Base-by-base conservation (phyloP, 2,888 invertebrate species). In the Pterostichus madidus region DNA sequence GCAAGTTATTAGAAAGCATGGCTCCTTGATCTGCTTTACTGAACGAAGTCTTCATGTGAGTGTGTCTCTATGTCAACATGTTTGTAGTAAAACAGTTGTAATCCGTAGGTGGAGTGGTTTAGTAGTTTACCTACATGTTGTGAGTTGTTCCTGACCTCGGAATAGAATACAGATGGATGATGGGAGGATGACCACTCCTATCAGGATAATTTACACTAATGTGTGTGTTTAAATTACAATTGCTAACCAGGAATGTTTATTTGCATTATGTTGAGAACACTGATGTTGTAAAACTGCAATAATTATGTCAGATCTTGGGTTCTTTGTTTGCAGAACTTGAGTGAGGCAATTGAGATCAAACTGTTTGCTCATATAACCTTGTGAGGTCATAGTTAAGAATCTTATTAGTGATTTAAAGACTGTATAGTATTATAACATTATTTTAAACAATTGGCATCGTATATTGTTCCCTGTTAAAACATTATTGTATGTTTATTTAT, bases 41-140 rank as follows among this genome's bases (percentile, higher is more conserved):
- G 24, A 39, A 39, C 24, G 59, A 8, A 5, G 10, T 39, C 7
- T 6, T 39, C 11, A 17, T 68, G 15, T 15, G 17, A 44, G 31
- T 73, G 46, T 73, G 7, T 15, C 39, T 73, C 17, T 59, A n/a
- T 59, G 64, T 35, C 32, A 52, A 75, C 46, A 49, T n/a, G 73
- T 10, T 61, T 31, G 61, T 32, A 64, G 35, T 39, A 39, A 39
- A 24, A 39, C 11, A 35, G 64, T 61, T 32, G 35, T 32, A 61
- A 2, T 64, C 32, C 35, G 64, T 64, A 64, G 64, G 64, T 64
- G 64, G 10, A 64, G 64, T 64, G 32, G 75, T 75, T 49, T 75
- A 52, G 31, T 75, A 49, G 49, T 49, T 73, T 75, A 75, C 75
- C 75, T 75, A 75, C 75, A 75, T 49, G 13, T 35, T 8, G n/a